Percentiles rank a stretch among this genome's conserved stretches.
Conservation (phyloP, 2,113 vertebrate species). For the Erythrocercus mccallii region DNA sequence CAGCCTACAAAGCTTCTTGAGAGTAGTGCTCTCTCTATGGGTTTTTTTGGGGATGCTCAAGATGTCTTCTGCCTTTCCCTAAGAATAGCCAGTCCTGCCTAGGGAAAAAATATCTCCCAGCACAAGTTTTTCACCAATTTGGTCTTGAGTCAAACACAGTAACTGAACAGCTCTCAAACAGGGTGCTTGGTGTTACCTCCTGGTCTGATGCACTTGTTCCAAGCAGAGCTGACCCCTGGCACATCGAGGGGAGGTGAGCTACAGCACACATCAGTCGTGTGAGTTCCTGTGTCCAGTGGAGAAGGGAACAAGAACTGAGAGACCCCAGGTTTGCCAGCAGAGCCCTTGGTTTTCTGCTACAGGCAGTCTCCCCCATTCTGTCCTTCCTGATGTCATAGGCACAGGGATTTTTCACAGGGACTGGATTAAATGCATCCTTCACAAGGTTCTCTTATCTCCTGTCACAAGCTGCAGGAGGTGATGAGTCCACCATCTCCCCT, state of each 20-base stretch:
- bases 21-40: background rate
- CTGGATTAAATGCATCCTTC: background rate
- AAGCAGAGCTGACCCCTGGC: background rate
- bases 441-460: background rate
- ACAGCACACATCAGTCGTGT: background rate
- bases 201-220: background rate
- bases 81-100: background rate
- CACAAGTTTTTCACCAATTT: background rate
- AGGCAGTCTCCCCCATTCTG: background rate
- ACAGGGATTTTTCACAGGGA: background rate
- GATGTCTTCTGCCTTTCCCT: background rate
- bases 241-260: rapidly evolving
- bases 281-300: rapidly evolving
- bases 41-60: background rate
- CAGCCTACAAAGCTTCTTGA: background rate
- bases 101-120: background rate
- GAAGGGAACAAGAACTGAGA: background rate
- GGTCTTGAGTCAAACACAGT: background rate
- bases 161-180: background rate
- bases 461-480: background rate
- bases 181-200: background rate
- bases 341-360: rapidly evolving
- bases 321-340: background rate
- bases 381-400: background rate
- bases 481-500: background rate